Conservation (phyloP, 2,888 invertebrate genomes). For the Nephrotoma guestfalica region DNA sequence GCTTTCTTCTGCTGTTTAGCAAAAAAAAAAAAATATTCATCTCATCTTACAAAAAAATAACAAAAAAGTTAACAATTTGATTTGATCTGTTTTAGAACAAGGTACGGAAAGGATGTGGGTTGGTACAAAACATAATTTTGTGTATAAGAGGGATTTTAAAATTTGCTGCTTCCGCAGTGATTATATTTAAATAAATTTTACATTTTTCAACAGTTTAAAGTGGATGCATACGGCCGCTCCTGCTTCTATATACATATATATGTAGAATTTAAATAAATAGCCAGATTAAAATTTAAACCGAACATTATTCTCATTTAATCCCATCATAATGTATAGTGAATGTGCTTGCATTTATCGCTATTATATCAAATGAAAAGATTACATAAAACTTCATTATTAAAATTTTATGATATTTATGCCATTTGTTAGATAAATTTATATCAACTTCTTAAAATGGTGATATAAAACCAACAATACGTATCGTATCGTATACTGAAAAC, state of each 20-base stretch:
- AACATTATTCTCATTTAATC: not conserved
- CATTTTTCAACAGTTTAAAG: not conserved
- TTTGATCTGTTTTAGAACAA: not conserved
- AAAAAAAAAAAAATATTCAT: not conserved
- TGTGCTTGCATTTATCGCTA: not conserved
- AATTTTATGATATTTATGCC: not conserved
- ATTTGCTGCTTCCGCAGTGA: not conserved
- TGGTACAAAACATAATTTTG: not conserved
- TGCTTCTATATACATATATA: not conserved
- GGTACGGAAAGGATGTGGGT: not conserved
- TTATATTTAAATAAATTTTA: not conserved
- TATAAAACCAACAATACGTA: not conserved
- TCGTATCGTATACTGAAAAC: not conserved
- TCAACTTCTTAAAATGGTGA: not conserved
- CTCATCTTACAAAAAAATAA: not conserved
- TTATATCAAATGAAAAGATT: not conserved
- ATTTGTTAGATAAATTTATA: not conserved
- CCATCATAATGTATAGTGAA: not conserved
- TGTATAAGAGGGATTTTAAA: not conserved
- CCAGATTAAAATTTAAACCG: not conserved
- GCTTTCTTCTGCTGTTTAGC: not conserved
- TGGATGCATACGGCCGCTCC: not conserved
- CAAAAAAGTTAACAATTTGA: not conserved
- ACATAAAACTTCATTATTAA: not conserved
- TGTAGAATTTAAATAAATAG: too few species aligned